phyloP scores from a whole-genome alignment of 2,113 vertebrate species.

The Sporophila hypoxantha region DNA sequence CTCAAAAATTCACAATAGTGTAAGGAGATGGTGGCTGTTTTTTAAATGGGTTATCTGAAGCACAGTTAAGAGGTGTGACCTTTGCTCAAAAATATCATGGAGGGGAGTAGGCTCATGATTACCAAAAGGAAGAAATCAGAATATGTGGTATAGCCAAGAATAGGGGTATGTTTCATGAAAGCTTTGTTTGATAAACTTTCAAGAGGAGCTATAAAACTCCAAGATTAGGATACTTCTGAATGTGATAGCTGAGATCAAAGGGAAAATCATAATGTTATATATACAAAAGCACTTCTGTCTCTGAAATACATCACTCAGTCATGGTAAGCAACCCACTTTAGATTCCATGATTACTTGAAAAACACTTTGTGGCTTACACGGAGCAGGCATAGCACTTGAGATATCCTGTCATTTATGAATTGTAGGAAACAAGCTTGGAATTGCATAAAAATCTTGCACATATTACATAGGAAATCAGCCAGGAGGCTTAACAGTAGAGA shows the following conservation, averaged over 20 bases:
- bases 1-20: background rate
- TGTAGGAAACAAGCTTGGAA: constrained; percentile 25
- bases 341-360: constrained; percentile 56
- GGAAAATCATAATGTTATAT: constrained; percentile 41
- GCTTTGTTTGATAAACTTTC: constrained; percentile 33
- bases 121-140: background rate
- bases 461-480: constrained; percentile 9
- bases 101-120: background rate
- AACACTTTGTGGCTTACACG: constrained; percentile 25
- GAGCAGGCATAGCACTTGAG: constrained; percentile 27
- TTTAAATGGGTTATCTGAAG: background rate
- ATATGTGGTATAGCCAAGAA: background rate
- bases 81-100: background rate
- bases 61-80: background rate
- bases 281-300: constrained; percentile 43
- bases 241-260: constrained; percentile 26
- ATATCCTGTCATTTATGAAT: constrained; percentile 44
- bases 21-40: background rate
- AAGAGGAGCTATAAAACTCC: background rate
- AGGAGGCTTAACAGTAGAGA: background rate
- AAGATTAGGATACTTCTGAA: constrained; percentile 36
- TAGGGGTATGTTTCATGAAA: background rate
- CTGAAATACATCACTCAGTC: constrained; percentile 30
- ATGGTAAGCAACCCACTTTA: constrained; percentile 44
- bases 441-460: constrained; percentile 15